Percentiles rank a stretch among this genome's conserved stretches.
Conservation (phyloP, 2,113 vertebrate genomes). For the Oncorhynchus masou region DNA sequence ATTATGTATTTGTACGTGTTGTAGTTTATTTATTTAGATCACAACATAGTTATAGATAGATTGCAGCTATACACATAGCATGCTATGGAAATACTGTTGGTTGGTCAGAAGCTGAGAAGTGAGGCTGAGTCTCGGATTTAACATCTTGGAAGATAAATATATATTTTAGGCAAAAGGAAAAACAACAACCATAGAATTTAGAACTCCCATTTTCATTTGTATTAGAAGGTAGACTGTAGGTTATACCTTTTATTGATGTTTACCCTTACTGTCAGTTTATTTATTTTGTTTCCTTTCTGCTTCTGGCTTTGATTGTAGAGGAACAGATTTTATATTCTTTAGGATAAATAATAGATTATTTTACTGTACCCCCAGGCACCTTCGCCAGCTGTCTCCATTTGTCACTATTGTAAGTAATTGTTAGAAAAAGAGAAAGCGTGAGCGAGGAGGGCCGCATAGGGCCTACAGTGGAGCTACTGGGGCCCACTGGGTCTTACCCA, state of each 20-base stretch:
- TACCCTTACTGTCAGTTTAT: neutral
- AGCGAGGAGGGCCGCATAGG: constrained; percentile 1
- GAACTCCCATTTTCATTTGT: neutral
- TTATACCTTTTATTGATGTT: neutral
- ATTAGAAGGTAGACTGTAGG: neutral
- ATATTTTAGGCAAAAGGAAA: neutral
- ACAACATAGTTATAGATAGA: constrained; percentile 20
- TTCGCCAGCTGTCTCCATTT: constrained; percentile 2
- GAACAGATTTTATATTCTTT: neutral
- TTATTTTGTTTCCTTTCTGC: neutral
- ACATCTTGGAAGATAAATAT: neutral
- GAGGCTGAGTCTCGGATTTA: neutral
- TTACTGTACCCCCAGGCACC: neutral
- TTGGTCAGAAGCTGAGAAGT: neutral
- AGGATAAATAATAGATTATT: neutral
- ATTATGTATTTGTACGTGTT: constrained; percentile 57
- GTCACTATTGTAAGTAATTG: constrained; percentile 27
- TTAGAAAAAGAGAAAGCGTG: constrained; percentile 11
- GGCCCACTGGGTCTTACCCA: neutral
- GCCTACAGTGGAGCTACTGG: constrained; percentile 28
- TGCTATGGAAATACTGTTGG: neutral
- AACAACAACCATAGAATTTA: too few relatives aligned
- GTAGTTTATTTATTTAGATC: constrained; percentile 57
- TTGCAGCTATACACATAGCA: neutral
- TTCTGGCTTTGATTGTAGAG: constrained; percentile 1